These are phyloP conservation scores for Sorex fumeus DNA, from an alignment of 2,113 vertebrate genomes.

Conservation along the genomic window DNA sequence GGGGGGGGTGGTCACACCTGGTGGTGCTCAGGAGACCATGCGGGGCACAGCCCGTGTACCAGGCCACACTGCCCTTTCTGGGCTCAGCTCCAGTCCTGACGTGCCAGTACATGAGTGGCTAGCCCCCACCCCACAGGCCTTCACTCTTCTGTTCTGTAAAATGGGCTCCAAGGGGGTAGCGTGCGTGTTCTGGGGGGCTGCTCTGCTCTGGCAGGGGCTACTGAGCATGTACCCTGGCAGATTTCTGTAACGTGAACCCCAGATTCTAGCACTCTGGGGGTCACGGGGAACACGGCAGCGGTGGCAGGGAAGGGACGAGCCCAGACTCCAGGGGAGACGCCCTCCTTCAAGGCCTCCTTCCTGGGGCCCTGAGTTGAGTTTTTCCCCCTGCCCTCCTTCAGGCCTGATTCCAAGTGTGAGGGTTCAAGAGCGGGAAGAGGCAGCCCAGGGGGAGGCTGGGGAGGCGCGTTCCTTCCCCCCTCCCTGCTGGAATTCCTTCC, in stretches of 20 bases:
- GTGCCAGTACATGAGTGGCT: neutral
- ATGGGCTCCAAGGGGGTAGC: neutral
- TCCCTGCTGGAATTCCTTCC: conserved; percentile 76
- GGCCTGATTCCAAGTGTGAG: conserved; percentile 63
- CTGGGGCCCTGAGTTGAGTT: neutral
- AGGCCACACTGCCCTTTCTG: neutral
- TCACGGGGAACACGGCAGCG: neutral
- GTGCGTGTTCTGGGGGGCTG: no score
- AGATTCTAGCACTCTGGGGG: neutral
- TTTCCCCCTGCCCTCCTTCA: neutral
- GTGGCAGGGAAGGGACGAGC: neutral
- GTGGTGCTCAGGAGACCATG: no score
- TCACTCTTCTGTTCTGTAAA: neutral
- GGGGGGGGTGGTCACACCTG: no score
- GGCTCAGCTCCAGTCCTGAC: neutral
- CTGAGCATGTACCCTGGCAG: neutral
- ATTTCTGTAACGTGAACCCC: neutral
- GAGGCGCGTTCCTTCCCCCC: conserved; percentile 30
- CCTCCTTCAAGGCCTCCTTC: neutral
- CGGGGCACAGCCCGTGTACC: neutral
- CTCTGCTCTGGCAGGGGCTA: neutral
- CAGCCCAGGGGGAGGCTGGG: conserved; percentile 49
- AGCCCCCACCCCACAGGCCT: neutral
- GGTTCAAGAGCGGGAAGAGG: conserved; percentile 71
- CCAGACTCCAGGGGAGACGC: neutral